These are phyloP conservation scores for Montipora capricornis DNA, from an alignment of 64 coral and sea anemone genomes.

Conservation along the genomic window DNA sequence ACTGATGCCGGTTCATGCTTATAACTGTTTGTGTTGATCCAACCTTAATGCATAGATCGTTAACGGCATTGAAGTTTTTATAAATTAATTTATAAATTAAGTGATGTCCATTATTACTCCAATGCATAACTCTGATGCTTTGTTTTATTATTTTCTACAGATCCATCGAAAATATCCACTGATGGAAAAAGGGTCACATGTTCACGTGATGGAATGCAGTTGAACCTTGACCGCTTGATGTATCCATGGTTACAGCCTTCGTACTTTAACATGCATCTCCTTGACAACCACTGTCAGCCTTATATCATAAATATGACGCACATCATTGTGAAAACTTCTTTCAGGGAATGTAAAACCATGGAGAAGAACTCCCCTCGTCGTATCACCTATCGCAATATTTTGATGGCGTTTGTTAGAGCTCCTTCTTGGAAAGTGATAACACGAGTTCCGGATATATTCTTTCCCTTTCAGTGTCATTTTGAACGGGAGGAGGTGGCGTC, in stretches of 20 bases:
- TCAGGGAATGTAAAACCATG: slow-evolving; percentile 8
- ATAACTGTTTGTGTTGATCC: too few species aligned
- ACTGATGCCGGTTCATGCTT: too few species aligned
- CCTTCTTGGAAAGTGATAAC: background rate
- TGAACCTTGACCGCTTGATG: slow-evolving; percentile 4
- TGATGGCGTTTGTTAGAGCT: slow-evolving; percentile 1
- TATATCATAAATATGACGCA: slow-evolving; percentile 28
- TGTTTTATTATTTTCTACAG: background rate
- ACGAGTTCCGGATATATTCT: slow-evolving; percentile 6
- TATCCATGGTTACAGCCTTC: slow-evolving; percentile 35
- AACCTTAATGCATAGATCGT: too few species aligned
- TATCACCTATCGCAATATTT: slow-evolving; percentile 17
- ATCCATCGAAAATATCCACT: slow-evolving; percentile 6
- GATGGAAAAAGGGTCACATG: slow-evolving; percentile 9
- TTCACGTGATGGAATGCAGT: slow-evolving; percentile 25
- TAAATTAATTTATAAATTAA: too few species aligned
- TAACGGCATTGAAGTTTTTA: too few species aligned
- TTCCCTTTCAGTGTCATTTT: slow-evolving; percentile 23
- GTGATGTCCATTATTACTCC: too few species aligned
- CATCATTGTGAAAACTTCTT: slow-evolving; percentile 30
- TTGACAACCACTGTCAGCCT: slow-evolving; percentile 4
- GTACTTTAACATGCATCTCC: slow-evolving; percentile 31
- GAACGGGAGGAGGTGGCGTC: background rate
- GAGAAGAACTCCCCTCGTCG: background rate
- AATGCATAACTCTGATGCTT: background rate